Conservation (phyloP, 2,113 vertebrate genomes). For the Alligator sinensis region DNA sequence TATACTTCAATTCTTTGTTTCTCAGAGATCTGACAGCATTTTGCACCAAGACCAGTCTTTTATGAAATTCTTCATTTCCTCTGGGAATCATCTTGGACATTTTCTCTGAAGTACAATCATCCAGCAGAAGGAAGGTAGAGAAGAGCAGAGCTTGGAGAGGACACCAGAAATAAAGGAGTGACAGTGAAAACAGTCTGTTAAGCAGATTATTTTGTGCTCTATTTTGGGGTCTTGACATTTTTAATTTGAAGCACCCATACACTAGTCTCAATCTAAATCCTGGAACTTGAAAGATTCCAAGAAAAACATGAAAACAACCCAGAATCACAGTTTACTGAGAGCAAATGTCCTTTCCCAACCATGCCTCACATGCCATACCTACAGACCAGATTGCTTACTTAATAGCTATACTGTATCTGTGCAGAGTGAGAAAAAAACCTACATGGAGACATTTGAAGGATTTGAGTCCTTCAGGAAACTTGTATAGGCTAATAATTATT, state of each 20-base stretch:
- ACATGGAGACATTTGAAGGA: neutral
- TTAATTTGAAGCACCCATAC: neutral
- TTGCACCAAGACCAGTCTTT: neutral
- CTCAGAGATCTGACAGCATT: neutral
- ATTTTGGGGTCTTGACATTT: neutral
- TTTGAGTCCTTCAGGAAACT: neutral
- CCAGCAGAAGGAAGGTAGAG: neutral
- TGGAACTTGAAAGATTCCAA: neutral
- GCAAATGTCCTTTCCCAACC: neutral
- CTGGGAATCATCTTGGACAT: conserved; percentile 16
- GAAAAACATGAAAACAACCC: neutral
- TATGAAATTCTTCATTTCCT: conserved; percentile 23
- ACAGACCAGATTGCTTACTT: neutral
- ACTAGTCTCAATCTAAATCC: neutral
- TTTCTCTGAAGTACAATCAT: neutral
- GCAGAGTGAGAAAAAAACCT: neutral
- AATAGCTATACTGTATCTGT: neutral
- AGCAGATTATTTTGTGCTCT: neutral
- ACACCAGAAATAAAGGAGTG: neutral
- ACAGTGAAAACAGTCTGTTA: neutral
- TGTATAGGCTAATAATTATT: fast-evolving
- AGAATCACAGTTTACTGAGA: neutral
- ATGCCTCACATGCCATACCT: neutral
- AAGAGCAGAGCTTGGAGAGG: neutral
- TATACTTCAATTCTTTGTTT: neutral